A percentile compares a stretch with the other conserved stretches of the same genome.
These are phyloP conservation scores for Phortica okadai DNA, from an alignment of 2,888 invertebrate species.

Conservation along the genomic window DNA sequence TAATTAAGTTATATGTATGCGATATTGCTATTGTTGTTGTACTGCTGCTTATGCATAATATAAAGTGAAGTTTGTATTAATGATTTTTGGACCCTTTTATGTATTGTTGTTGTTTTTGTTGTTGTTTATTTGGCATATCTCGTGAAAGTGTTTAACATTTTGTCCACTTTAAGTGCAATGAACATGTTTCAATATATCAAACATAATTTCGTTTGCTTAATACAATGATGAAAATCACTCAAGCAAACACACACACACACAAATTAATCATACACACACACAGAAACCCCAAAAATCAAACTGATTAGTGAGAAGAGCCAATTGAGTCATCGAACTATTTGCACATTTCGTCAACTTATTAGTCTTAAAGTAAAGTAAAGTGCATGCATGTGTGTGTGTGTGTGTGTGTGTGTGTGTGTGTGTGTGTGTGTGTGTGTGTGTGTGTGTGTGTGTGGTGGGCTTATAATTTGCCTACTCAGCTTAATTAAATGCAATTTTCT, in stretches of 20 bases:
- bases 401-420: background rate
- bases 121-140: too few species aligned
- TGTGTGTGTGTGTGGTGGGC: background rate
- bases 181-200: too few species aligned
- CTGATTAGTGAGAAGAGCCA: background rate
- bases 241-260: background rate
- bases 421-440: background rate
- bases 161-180: too few species aligned
- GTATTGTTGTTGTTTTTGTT: too few species aligned
- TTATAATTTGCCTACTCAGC: background rate
- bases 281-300: too few species aligned
- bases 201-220: background rate
- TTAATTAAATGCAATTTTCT: background rate
- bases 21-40: too few species aligned
- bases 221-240: background rate
- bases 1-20: background rate
- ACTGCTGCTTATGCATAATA: too few species aligned
- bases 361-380: background rate
- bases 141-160: too few species aligned
- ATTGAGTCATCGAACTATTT: background rate
- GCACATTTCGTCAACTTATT: background rate
- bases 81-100: too few species aligned
- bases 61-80: too few species aligned
- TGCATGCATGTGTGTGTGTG: background rate
- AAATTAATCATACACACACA: background rate